These are phyloP conservation scores for Ameiurus melas DNA, from an alignment of 2,113 vertebrate genomes.

Conservation along the genomic window DNA sequence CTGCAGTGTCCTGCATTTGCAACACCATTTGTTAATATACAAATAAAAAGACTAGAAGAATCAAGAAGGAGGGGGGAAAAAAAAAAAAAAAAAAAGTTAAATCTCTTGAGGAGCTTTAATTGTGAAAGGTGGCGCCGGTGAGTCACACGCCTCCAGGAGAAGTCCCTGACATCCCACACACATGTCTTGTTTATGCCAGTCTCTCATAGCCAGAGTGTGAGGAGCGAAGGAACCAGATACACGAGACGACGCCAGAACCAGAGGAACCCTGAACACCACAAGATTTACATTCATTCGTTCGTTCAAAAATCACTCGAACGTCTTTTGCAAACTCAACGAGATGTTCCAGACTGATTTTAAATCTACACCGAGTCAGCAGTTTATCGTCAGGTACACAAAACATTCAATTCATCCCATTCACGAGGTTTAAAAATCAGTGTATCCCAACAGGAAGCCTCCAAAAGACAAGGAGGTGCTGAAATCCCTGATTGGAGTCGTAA, in stretches of 20 bases:
- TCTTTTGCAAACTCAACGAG: not conserved
- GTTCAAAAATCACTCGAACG: not conserved
- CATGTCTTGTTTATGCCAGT: constrained; percentile 59
- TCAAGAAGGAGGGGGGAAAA: not conserved
- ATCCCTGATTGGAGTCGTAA: not conserved
- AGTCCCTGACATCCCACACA: constrained; percentile 51
- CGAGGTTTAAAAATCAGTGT: not conserved
- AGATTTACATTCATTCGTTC: not conserved
- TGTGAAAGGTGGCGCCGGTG: not conserved
- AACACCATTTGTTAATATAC: not conserved
- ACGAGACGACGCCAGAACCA: constrained; percentile 51
- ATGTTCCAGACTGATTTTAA: not conserved
- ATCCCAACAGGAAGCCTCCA: not conserved
- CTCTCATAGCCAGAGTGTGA: constrained; percentile 53
- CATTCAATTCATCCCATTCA: not conserved
- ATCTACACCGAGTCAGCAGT: not conserved
- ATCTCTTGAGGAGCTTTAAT: constrained; percentile 44
- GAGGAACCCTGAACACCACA: constrained; percentile 49
- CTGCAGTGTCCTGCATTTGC: not conserved
- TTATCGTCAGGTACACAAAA: not conserved
- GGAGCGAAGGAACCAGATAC: not conserved
- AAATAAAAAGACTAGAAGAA: not conserved
- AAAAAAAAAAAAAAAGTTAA: constrained; percentile 8
- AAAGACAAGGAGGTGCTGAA: not conserved
- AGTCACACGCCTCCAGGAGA: constrained; percentile 48